Evolutionary conservation across 2,797 vertebrate genomes (phyloP).

Genomic region (Hypotaenidia okinawae): DNA sequence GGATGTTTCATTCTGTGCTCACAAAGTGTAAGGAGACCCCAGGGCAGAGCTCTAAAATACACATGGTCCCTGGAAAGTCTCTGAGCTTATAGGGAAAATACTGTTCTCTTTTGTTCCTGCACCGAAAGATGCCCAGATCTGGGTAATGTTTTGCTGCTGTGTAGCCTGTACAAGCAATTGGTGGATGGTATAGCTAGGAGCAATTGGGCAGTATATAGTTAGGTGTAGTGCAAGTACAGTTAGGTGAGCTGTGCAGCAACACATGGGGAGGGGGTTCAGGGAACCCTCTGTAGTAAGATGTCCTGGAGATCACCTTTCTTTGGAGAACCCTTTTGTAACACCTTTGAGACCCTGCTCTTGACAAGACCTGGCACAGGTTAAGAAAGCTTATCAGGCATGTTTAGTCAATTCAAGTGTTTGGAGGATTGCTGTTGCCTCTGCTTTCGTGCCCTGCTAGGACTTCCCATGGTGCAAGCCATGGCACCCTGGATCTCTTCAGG

Average conservation of each 20-base stretch:
- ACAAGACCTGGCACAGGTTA: neutral
- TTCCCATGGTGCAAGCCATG: accelerated
- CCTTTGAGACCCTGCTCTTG: neutral
- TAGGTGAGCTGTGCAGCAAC: neutral
- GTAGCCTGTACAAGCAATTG: neutral
- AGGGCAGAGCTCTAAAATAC: neutral
- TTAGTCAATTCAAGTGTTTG: neutral
- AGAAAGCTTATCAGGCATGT: neutral
- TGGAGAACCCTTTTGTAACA: neutral
- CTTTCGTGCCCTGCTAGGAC: neutral
- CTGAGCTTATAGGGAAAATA: neutral
- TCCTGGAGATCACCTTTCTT: neutral
- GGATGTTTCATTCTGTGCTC: neutral
- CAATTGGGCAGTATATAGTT: neutral
- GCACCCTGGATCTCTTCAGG: neutral
- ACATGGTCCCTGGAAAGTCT: neutral
- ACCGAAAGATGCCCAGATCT: neutral
- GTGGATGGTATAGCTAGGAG: neutral
- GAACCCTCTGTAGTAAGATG: neutral
- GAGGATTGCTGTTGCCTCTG: neutral
- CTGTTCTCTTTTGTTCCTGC: neutral
- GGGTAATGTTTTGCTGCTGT: neutral
- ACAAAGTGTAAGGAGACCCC: neutral
- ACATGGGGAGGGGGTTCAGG: accelerated
- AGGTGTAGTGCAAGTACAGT: too few relatives aligned